These are phyloP conservation scores for Pseudorhiza aurosa DNA, from an alignment of 30 jellyfish, hydroid and myxozoan species.

Conservation along the genomic window DNA sequence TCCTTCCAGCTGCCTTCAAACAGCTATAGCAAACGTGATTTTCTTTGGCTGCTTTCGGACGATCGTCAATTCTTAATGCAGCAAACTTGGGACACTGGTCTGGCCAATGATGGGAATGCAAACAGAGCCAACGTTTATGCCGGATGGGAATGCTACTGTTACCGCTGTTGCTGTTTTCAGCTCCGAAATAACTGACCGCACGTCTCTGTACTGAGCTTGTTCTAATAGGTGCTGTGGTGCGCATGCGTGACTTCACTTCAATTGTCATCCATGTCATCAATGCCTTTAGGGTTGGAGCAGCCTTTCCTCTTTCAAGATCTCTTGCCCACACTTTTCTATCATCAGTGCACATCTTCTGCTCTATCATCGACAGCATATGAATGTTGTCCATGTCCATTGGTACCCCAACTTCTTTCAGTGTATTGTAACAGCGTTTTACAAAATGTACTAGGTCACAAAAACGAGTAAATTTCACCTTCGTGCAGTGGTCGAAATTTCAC, in stretches of 20 bases:
- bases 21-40: conserved; percentile 71
- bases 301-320: conserved; percentile 40
- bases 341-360: conserved; percentile 74
- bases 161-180: conserved; percentile 57
- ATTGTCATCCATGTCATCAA: conserved; percentile 72
- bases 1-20: conserved; percentile 60
- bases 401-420: conserved; percentile 57
- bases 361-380: conserved; percentile 64
- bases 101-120: conserved; percentile 62
- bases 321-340: conserved; percentile 64
- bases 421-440: conserved; percentile 64
- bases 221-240: conserved; percentile 72
- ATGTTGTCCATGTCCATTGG: conserved; percentile 74
- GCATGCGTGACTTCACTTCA: conserved; percentile 74
- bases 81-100: conserved; percentile 58
- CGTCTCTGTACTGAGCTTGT: conserved; percentile 58
- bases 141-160: conserved; percentile 38
- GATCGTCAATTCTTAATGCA: conserved; percentile 45
- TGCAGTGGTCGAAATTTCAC: conserved; percentile 51
- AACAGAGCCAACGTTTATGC: conserved; percentile 67
- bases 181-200: conserved; percentile 43
- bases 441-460: conserved; percentile 66
- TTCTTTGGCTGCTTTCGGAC: conserved; percentile 52
- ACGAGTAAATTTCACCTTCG: conserved; percentile 76
- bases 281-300: conserved; percentile 42